Conservation (phyloP, 2,797 vertebrate genomes). For the Muscicapa comitata region DNA sequence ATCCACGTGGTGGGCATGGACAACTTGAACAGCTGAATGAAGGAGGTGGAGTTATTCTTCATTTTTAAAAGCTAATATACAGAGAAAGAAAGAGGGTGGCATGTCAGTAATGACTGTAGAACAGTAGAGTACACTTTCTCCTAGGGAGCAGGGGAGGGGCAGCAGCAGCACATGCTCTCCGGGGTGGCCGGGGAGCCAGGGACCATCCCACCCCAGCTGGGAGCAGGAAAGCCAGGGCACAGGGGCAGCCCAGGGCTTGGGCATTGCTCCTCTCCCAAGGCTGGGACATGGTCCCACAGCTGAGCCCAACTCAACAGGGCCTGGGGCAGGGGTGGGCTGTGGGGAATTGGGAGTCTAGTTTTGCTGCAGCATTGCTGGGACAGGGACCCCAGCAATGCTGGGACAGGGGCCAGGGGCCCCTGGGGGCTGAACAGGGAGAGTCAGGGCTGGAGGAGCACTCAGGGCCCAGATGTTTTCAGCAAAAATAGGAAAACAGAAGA, state of each 20-base stretch:
- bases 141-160: not conserved
- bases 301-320: accelerated
- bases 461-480: not conserved
- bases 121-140: not conserved
- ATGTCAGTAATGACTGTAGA: not conserved
- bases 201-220: not conserved
- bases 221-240: not conserved
- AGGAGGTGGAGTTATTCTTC: not conserved
- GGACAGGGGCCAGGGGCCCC: not conserved
- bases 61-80: not conserved
- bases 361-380: not conserved
- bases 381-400: no score
- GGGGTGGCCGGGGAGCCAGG: not conserved
- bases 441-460: not conserved
- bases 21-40: not conserved
- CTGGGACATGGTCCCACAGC: accelerated
- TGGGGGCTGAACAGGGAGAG: not conserved
- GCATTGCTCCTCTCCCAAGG: not conserved
- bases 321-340: not conserved
- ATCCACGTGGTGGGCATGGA: not conserved
- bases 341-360: not conserved
- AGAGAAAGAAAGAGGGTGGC: not conserved
- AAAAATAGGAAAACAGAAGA: not conserved
- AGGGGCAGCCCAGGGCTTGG: not conserved
- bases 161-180: not conserved